Conservation (phyloP, 1,140 invertebrate species). For the Eumeta japonica region DNA sequence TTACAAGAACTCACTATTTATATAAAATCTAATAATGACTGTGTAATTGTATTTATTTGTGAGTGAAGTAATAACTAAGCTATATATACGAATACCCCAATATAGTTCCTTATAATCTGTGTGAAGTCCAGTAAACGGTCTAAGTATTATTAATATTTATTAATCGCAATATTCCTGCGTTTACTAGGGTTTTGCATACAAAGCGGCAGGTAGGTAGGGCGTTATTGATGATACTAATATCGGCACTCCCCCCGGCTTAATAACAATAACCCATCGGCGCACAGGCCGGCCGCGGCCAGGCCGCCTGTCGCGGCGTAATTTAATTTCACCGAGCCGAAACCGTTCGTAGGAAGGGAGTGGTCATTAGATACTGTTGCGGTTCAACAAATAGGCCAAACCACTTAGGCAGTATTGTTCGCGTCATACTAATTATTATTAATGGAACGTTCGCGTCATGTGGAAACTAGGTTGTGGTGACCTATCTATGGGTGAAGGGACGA, state of each 20-base stretch:
- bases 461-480: conserved; percentile 14
- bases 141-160: too few species aligned
- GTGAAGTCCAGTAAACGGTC: too few species aligned
- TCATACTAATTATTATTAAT: conserved; percentile 41
- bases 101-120: too few species aligned
- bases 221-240: conserved; percentile 29
- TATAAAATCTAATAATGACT: too few species aligned
- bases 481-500: too few species aligned
- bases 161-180: too few species aligned
- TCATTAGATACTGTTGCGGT: conserved; percentile 26
- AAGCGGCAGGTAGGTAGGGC: too few species aligned
- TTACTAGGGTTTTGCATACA: too few species aligned
- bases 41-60: too few species aligned
- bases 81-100: too few species aligned
- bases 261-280: conserved; percentile 50
- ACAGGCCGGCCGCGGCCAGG: conserved; percentile 35
- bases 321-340: conserved; percentile 43
- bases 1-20: too few species aligned
- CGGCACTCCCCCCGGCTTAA: conserved; percentile 35
- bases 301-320: conserved; percentile 33
- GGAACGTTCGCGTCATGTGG: conserved; percentile 10
- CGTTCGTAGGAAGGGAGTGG: conserved; percentile 31
- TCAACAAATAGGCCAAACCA: conserved; percentile 32
- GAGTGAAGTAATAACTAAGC: too few species aligned
- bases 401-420: conserved; percentile 31